phyloP scores from a whole-genome alignment of 64 coral and sea anemone species.

The Orbicella faveolata region DNA sequence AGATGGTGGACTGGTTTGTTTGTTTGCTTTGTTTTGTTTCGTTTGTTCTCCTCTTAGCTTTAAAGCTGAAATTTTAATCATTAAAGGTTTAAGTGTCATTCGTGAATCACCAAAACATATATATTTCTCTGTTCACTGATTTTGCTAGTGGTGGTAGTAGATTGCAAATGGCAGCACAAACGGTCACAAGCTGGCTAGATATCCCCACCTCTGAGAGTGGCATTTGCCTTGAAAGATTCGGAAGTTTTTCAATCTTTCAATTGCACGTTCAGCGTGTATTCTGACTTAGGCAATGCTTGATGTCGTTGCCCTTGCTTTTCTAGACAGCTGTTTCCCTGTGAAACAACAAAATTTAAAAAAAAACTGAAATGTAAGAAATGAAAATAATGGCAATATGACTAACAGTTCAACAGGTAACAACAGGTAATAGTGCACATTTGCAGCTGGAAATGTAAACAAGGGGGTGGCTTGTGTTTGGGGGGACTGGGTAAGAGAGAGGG shows the following conservation, averaged over 20 bases:
- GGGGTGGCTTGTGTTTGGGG: constrained; percentile 24
- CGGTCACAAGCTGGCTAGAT: background rate
- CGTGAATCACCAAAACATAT: background rate
- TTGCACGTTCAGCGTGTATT: background rate
- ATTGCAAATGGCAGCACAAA: too few species aligned
- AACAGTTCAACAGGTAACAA: background rate
- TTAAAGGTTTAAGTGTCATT: background rate
- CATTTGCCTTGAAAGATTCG: background rate
- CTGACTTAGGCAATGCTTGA: background rate
- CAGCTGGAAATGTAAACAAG: constrained; percentile 26
- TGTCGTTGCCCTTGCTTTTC: constrained; percentile 14
- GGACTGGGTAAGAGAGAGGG: background rate
- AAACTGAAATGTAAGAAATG: background rate
- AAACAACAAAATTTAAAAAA: background rate
- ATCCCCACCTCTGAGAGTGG: background rate
- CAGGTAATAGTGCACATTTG: constrained; percentile 32
- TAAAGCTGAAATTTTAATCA: constrained; percentile 1
- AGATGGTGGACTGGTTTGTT: background rate
- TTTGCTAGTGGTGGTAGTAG: too few species aligned
- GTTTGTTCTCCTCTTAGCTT: constrained; percentile 16
- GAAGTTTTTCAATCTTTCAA: background rate
- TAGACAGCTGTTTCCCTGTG: constrained; percentile 23
- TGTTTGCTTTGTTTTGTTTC: background rate
- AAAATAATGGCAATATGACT: constrained; percentile 5
- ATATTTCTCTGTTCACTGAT: background rate